Evolutionary conservation across 1,140 invertebrate species (phyloP), one percentile per base, ranked within the genome.

Genomic region (Galendromus occidentalis): DNA sequence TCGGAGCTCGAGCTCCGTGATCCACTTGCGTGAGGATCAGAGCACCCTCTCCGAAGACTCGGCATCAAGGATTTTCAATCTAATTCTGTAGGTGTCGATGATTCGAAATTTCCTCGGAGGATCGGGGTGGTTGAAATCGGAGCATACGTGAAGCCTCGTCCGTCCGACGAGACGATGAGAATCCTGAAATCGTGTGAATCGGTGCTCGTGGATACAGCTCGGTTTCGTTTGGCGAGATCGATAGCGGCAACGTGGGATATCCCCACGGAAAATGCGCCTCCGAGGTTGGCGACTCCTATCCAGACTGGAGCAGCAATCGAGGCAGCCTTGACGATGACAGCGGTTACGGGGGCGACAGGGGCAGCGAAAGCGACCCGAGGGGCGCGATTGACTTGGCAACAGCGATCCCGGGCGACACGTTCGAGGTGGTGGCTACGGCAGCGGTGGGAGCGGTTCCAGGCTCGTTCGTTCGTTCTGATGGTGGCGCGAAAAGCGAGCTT

Each of bases 401-500:
- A 25, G 51, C 51, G 33, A 25, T 22, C 25, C 51, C 51, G 51
- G 51, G 51, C 2, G 51, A 20, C 4, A 22, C 51, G 51, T 20
- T 59, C 51, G 51, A 59, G 51, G 51, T 59, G 51, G 51, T 22
- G 22, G 51, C 45, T 14, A n/a, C 70, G 12, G 51, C 51, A 14
- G 68, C 67, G 33, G 69, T 63, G 7, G 67, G 66, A 25, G 64
- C 66, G 7, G 67, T 69, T 22, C 67, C 69, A 7, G 68, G 70
- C 64, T 71, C 70, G 64, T 71, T 72, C 71, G 44, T 72, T 71
- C 33, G 70, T 69, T 39, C 70, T 64, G 17, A 71, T 68, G 20
- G 67, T 65, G 42, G 69, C 72, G 6, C 70, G 69, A 66, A 72
- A 73, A 22, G 71, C 71, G 59, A 65, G 68, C 44, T 66, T 68